phyloP scores from a whole-genome alignment of 2,113 vertebrate species.

The Nibea albiflora region DNA sequence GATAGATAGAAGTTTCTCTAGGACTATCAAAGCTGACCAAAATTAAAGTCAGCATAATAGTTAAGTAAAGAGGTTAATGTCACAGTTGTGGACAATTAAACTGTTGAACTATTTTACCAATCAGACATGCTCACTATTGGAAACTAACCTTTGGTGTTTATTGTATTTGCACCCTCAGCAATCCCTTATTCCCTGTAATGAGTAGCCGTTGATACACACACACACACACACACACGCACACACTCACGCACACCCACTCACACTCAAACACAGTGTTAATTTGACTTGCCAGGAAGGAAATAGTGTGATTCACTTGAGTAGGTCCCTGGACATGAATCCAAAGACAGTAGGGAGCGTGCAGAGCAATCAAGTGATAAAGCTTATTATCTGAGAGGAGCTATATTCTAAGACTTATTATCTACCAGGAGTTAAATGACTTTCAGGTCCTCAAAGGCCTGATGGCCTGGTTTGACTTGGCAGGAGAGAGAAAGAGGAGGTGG shows the following conservation, averaged over 20 bases:
- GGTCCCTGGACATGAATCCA: constrained; percentile 83
- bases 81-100: constrained; percentile 41
- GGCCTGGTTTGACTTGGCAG: constrained; percentile 80
- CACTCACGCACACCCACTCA: constrained; percentile 18
- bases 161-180: constrained; percentile 70
- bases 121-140: constrained; percentile 27
- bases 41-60: constrained; percentile 49
- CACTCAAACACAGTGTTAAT: constrained; percentile 60
- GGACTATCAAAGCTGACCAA: constrained; percentile 38
- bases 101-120: constrained; percentile 33
- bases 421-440: constrained; percentile 84
- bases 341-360: constrained; percentile 79
- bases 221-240: constrained; percentile 18
- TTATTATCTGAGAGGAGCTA: constrained; percentile 83
- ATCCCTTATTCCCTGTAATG: constrained; percentile 44
- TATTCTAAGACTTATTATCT: constrained; percentile 84
- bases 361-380: constrained; percentile 85
- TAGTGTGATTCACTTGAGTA: constrained; percentile 77
- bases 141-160: constrained; percentile 61
- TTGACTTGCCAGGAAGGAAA: constrained; percentile 80
- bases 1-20: neutral
- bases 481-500: constrained; percentile 59
- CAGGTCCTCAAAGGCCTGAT: constrained; percentile 81
- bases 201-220: constrained; percentile 34
- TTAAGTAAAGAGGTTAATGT: constrained; percentile 51